Evolutionary conservation across 2,113 vertebrate species (phyloP), one percentile per base, ranked within the genome.

Genomic region (Tyto alba): DNA sequence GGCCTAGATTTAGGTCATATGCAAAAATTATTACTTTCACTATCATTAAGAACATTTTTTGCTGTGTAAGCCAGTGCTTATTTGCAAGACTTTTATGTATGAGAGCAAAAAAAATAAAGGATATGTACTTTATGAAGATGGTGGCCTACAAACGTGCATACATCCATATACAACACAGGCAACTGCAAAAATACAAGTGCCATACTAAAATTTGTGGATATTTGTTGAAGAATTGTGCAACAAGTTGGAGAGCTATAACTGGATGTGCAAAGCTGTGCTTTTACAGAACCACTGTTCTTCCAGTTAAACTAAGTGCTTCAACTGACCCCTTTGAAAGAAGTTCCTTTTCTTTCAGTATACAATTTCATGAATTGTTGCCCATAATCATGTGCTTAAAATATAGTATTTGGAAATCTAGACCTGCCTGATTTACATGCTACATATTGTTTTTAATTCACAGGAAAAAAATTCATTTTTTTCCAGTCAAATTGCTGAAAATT

Each of bases 401-500:
- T 4, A 72, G 4, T 57, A 38, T 55, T 45, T 77, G 83, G 52
- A 90, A 82, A 73, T 68, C 34, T 79, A 80, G 7, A 8, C 36
- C 55, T 91, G 32, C 22, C 23, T 85, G 36, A 29, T 85, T 86
- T 55, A 53, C 12, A 48, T 62, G 26, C 4, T 52, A 5, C 88
- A 15, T 53, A 4, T 77, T 9, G 75, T 86, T 63, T 83, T 67
- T 53, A 57, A 76, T 88, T 95, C 50, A 40, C 91, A 98, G 98
- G 95, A 95, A 88, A 96, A 96, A 81, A 57, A 81, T 25, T 45
- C 38, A 36, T 63, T 90, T 66, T 89, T 91, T 81, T 79, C 88
- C 79, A 82, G 82, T 85, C 94, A 93, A 91, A 90, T 92, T 88
- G 89, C 95, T 85, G 45, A 92, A 80, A 92, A 93, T 16, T 68